These are phyloP conservation scores for Phragmatobia fuliginosa DNA, from an alignment of 2,888 invertebrate species.

Conservation along the genomic window DNA sequence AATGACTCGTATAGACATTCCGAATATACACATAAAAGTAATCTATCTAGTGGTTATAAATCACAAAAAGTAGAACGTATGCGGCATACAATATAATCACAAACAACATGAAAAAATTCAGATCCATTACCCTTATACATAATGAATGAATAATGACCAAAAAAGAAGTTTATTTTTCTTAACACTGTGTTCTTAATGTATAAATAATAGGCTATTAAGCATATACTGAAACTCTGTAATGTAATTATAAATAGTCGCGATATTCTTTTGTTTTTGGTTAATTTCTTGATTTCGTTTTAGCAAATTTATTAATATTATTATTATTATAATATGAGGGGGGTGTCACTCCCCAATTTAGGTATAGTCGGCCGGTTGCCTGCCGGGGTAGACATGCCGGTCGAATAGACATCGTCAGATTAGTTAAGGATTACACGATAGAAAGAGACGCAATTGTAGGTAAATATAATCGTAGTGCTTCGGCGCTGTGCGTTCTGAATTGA, in stretches of 20 bases:
- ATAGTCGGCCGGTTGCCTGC: too few relatives aligned
- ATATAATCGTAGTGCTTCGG: too few relatives aligned
- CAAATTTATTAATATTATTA: too few relatives aligned
- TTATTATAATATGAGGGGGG: too few relatives aligned
- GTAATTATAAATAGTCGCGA: neutral
- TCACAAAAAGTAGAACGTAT: slow-evolving; percentile 5
- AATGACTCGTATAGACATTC: neutral
- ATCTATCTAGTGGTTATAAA: slow-evolving; percentile 11
- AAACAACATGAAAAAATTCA: slow-evolving; percentile 1
- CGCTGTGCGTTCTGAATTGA: too few relatives aligned
- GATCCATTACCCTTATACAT: neutral
- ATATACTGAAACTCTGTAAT: neutral
- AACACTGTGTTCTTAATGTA: slow-evolving; percentile 17
- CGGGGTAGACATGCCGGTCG: too few relatives aligned
- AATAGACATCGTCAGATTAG: too few relatives aligned
- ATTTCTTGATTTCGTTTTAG: neutral
- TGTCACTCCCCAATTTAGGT: too few relatives aligned
- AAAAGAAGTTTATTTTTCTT: neutral
- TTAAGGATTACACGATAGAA: too few relatives aligned
- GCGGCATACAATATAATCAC: slow-evolving; percentile 1
- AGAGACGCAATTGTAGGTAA: too few relatives aligned
- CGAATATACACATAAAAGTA: slow-evolving; percentile 10
- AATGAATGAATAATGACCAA: slow-evolving; percentile 7
- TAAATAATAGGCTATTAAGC: slow-evolving; percentile 36
- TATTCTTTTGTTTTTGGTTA: neutral